These are phyloP conservation scores for Eulemur macaco DNA, from an alignment of 2,113 vertebrate species.

Conservation along the genomic window DNA sequence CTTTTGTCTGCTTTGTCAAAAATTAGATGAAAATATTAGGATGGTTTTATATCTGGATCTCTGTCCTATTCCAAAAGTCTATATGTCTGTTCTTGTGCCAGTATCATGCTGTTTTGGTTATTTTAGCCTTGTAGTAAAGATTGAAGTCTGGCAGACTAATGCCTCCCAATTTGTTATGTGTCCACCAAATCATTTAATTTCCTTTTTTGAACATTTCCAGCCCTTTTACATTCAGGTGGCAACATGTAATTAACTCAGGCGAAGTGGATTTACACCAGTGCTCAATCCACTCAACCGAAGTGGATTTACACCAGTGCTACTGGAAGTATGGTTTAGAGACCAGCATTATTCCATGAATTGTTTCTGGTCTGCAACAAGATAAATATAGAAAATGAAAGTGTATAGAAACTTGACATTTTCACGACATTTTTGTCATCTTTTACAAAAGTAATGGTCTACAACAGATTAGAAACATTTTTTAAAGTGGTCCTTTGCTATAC, in stretches of 20 bases:
- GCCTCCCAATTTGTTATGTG: not conserved
- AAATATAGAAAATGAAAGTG: not conserved
- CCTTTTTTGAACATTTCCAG: not conserved
- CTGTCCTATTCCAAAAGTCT: too few species aligned
- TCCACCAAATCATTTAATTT: not conserved
- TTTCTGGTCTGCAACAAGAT: not conserved
- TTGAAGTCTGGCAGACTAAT: too few species aligned
- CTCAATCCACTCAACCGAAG: not conserved
- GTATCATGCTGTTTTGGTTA: too few species aligned
- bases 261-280: not conserved
- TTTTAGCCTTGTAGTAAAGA: too few species aligned
- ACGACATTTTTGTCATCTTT: not conserved
- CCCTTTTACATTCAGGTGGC: not conserved
- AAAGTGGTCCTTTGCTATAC: not conserved
- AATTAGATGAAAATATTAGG: too few species aligned
- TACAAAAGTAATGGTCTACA: constrained; percentile 21
- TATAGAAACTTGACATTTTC: not conserved
- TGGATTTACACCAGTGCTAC: not conserved
- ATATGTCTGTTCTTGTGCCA: too few species aligned
- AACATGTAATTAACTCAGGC: not conserved
- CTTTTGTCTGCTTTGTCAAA: too few species aligned
- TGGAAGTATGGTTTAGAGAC: not conserved
- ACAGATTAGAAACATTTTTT: not conserved
- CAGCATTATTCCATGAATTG: not conserved
- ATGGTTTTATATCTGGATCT: too few species aligned